phyloP scores from a whole-genome alignment of 2,888 invertebrate genomes.

The Chromoteleia sp. region DNA sequence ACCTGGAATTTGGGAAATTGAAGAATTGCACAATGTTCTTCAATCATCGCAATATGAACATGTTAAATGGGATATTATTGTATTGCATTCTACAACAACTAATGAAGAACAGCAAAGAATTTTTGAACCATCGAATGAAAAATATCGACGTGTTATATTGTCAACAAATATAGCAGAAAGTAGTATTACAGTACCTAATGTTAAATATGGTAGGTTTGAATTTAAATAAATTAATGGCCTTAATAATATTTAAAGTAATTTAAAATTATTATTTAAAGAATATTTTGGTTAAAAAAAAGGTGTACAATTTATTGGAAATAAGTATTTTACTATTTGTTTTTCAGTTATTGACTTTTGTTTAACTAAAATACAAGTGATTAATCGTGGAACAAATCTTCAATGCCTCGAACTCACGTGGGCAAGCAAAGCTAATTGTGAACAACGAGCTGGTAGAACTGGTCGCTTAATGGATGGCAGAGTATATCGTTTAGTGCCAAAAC shows the following conservation, averaged over 20 bases:
- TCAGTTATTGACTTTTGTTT: slow-evolving; percentile 97
- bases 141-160: slow-evolving; percentile 92
- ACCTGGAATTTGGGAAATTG: slow-evolving; percentile 95
- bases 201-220: slow-evolving; percentile 89
- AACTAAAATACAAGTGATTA: slow-evolving; percentile 92
- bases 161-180: slow-evolving; percentile 97
- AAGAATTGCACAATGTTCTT: slow-evolving; percentile 87
- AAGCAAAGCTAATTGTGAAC: slow-evolving; percentile 94
- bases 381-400: slow-evolving; percentile 91
- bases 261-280: too few species aligned
- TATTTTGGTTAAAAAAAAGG: too few species aligned
- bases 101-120: slow-evolving; percentile 90
- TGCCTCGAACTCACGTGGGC: slow-evolving; percentile 94
- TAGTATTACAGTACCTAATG: slow-evolving; percentile 95
- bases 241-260: too few species aligned
- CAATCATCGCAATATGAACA: slow-evolving; percentile 65
- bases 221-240: too few species aligned
- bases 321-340: slow-evolving; percentile 71
- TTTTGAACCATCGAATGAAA: slow-evolving; percentile 87
- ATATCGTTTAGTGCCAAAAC: slow-evolving; percentile 90
- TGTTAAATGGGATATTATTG: slow-evolving; percentile 86
- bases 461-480: slow-evolving; percentile 94
- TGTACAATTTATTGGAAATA: too few species aligned
- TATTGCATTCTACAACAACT: slow-evolving; percentile 91
- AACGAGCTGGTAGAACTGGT: slow-evolving; percentile 96